phyloP scores from a whole-genome alignment of 2,888 invertebrate species.

The Leucophenga maculata region DNA sequence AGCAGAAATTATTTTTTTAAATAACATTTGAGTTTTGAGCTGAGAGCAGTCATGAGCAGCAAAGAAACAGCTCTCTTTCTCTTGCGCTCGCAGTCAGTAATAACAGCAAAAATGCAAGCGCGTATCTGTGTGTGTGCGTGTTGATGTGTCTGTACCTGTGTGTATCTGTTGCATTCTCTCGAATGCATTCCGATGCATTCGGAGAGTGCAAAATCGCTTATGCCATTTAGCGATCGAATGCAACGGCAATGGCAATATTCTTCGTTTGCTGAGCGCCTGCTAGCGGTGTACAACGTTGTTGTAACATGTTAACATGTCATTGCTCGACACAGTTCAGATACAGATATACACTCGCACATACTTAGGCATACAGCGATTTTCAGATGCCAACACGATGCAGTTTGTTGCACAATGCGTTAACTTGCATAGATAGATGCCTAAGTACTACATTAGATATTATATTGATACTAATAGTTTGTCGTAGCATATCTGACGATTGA shows the following conservation, averaged over 20 bases:
- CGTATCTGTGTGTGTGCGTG: conserved; percentile 9
- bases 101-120: conserved; percentile 4
- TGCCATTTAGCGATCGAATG: not conserved
- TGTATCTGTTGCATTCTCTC: conserved; percentile 7
- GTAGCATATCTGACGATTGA: not conserved
- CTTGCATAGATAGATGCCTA: no score
- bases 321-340: not conserved
- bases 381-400: no score
- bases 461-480: no score
- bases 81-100: no score
- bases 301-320: conserved; percentile 60
- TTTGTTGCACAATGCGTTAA: no score
- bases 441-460: no score
- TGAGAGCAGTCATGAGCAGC: no score
- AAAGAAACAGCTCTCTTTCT: no score
- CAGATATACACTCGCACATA: not conserved
- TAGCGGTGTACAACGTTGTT: conserved; percentile 56
- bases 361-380: no score
- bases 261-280: conserved; percentile 53
- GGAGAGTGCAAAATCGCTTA: not conserved
- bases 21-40: no score
- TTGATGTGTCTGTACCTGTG: not conserved
- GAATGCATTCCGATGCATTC: conserved; percentile 8
- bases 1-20: no score
- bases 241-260: conserved; percentile 28